Evolutionary conservation across 2,113 vertebrate species (phyloP), one percentile per base, ranked within the genome.

Genomic region (Sander lucioperca): DNA sequence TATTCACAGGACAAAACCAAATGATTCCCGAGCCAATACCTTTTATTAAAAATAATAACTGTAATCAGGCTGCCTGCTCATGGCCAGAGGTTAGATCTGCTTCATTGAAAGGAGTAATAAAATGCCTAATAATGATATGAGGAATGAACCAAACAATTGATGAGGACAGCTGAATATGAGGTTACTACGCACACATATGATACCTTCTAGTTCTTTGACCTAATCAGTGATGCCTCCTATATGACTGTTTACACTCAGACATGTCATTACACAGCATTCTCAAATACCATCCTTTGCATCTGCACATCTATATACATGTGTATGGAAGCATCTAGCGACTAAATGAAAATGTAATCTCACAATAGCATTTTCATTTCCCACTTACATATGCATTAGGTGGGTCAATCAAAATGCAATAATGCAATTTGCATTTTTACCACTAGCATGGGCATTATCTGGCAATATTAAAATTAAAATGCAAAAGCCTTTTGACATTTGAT

Each of bases 11-110:
- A 91, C 75, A 69, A 81, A 77, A 91, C 76, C 81, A 88, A 91
- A 93, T 90, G 88, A 92, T 88, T 94, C 91, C 91, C 61, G 23
- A 79, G 89, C 89, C 87, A 87, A 89, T 84, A 84, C 86, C 85
- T 87, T 94, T 93, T 94, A 94, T 94, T 94, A 93, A 93, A 94
- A 93, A 93, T 92, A 92, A 95, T 94, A 91, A 91, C 91, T 90
- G 80, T 92, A 94, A 95, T 95, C 94, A 92, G 79, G 80, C 92
- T 89, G 85, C 77, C 85, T 83, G 87, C 79, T 89, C 75, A 43
- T 83, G 76, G 84, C 74, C 82, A 64, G 86, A 90, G 84, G 89
- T 91, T 90, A 88, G 91, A 91, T 71, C 62, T 74, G 84, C 77
- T 74, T 88, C 76, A 93, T 59, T 92, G 81, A 93, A 90, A 87